Conservation (phyloP, 2,113 vertebrate species). For the Crotalus tigris region DNA sequence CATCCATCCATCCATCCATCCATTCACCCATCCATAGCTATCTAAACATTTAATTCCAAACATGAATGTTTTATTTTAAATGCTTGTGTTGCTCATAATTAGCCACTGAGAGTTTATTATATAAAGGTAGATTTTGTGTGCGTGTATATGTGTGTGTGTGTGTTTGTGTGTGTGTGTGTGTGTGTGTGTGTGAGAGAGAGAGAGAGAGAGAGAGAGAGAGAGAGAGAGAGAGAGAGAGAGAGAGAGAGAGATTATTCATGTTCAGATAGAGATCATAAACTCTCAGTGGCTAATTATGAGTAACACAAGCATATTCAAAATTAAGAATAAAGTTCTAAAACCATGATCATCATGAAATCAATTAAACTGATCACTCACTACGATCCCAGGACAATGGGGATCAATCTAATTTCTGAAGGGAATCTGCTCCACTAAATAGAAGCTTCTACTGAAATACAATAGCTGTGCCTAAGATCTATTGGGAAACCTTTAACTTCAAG, state of each 20-base stretch:
- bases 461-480: background rate
- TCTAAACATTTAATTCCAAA: too few relatives aligned
- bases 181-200: too few relatives aligned
- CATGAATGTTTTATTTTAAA: too few relatives aligned
- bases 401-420: background rate
- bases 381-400: background rate
- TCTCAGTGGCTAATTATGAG: background rate
- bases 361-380: background rate
- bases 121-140: too few relatives aligned
- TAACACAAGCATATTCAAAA: background rate
- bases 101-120: too few relatives aligned
- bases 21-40: too few relatives aligned
- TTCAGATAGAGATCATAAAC: background rate
- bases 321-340: background rate
- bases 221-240: too few relatives aligned
- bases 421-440: background rate
- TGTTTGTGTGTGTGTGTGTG: too few relatives aligned
- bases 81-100: too few relatives aligned
- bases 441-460: background rate
- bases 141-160: too few relatives aligned
- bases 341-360: background rate
- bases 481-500: background rate
- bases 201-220: too few relatives aligned
- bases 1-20: too few relatives aligned
- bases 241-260: background rate